These are phyloP conservation scores for Podarcis siculus DNA, from an alignment of 2,797 vertebrate genomes.

Conservation along the genomic window DNA sequence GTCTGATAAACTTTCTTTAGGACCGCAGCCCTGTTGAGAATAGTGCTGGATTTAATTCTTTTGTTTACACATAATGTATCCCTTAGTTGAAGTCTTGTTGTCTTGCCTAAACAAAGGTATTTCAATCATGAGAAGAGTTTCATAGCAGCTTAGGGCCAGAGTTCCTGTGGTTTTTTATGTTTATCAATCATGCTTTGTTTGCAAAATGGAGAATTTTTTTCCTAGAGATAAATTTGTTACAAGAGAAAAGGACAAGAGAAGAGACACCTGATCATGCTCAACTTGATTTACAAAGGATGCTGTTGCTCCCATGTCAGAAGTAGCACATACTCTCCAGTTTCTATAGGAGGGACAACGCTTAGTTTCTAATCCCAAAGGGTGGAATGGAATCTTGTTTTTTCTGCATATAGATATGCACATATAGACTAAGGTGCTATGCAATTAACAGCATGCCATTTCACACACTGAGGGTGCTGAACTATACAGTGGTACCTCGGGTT, in stretches of 20 bases:
- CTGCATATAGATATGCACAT: neutral
- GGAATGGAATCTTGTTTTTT: neutral
- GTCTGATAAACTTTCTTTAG: constrained; percentile 70
- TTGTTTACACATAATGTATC: constrained; percentile 69
- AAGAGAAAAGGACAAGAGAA: neutral
- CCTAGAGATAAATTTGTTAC: neutral
- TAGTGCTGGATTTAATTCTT: constrained; percentile 62
- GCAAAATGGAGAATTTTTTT: constrained; percentile 42
- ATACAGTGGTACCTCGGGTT: no score
- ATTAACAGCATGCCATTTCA: neutral
- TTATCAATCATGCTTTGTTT: constrained; percentile 55
- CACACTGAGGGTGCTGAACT: neutral
- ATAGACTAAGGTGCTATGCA: neutral
- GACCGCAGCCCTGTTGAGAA: constrained; percentile 57
- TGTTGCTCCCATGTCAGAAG: neutral
- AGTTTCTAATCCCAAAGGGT: no score
- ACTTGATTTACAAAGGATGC: neutral
- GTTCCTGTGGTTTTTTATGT: constrained; percentile 48
- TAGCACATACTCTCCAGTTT: no score
- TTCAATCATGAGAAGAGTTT: constrained; percentile 59
- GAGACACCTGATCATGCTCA: constrained; percentile 5
- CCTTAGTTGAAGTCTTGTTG: constrained; percentile 65
- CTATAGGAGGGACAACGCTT: neutral
- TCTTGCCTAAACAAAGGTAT: constrained; percentile 65
- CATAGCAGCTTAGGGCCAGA: constrained; percentile 55